Evolutionary conservation across 2,888 invertebrate species (phyloP).

Genomic region (Aphidoletes aphidimyza): DNA sequence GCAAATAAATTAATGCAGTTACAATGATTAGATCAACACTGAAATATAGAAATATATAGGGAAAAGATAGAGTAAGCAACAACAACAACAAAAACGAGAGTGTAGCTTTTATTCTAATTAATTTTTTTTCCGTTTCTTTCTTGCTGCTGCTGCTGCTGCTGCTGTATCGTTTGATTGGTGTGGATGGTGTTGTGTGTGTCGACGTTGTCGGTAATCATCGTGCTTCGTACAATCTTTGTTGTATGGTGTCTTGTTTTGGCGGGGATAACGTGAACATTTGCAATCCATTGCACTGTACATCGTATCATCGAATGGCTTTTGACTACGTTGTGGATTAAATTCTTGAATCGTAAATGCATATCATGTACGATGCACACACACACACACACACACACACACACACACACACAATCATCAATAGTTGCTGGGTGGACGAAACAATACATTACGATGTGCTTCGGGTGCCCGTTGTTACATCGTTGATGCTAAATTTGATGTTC

Average conservation of each 20-base stretch:
- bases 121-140: background rate
- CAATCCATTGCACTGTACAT: background rate
- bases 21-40: too few relatives aligned
- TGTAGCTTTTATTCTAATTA: too few relatives aligned
- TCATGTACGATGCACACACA: background rate
- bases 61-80: too few relatives aligned
- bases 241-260: background rate
- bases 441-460: constrained; percentile 78
- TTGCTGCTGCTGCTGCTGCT: background rate
- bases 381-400: background rate
- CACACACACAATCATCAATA: constrained; percentile 60
- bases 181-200: background rate
- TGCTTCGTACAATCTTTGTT: too few relatives aligned
- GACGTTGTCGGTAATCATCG: too few relatives aligned
- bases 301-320: constrained; percentile 27
- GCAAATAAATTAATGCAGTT: too few relatives aligned
- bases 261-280: too few relatives aligned
- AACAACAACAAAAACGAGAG: too few relatives aligned
- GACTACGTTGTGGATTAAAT: background rate
- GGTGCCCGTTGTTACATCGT: constrained; percentile 81
- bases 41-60: too few relatives aligned
- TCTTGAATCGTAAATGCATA: background rate
- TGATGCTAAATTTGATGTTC: constrained; percentile 84
- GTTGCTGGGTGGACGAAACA: constrained; percentile 83
- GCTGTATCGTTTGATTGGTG: background rate